Percentiles rank a stretch among this genome's conserved stretches.
Conservation (phyloP, 2,113 vertebrate genomes). For the Empidonax traillii region DNA sequence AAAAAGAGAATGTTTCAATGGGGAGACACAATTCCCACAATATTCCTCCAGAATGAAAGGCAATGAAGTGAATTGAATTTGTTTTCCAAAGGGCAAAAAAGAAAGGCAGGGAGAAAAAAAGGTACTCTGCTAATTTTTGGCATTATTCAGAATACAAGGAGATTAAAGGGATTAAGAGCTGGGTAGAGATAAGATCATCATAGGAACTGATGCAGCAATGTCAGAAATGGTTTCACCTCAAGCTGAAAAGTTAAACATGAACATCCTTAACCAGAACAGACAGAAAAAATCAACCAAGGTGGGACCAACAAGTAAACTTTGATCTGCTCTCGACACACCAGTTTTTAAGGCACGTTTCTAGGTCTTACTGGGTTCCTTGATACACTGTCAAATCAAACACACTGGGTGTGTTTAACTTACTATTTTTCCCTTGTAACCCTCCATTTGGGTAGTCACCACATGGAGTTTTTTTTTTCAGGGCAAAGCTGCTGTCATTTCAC, state of each 20-base stretch:
- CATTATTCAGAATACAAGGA: not conserved
- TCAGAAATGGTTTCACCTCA: not conserved
- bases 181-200: fast-evolving
- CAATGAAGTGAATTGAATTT: not conserved
- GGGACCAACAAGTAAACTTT: not conserved
- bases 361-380: not conserved
- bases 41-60: not conserved
- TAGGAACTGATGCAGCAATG: not conserved
- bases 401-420: not conserved
- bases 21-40: too few relatives aligned
- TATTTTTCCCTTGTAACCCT: not conserved
- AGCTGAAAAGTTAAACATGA: not conserved
- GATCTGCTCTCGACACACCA: not conserved
- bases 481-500: not conserved
- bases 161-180: not conserved
- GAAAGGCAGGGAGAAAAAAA: not conserved
- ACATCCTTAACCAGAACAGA: not conserved
- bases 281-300: not conserved
- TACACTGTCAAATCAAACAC: not conserved
- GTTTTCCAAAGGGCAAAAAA: not conserved
- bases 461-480: not conserved
- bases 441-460: not conserved
- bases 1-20: too few relatives aligned
- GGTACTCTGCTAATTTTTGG: not conserved
- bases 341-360: not conserved